Evolutionary conservation across 2,797 vertebrate species (phyloP).

Genomic region (Anas flavirostris): DNA sequence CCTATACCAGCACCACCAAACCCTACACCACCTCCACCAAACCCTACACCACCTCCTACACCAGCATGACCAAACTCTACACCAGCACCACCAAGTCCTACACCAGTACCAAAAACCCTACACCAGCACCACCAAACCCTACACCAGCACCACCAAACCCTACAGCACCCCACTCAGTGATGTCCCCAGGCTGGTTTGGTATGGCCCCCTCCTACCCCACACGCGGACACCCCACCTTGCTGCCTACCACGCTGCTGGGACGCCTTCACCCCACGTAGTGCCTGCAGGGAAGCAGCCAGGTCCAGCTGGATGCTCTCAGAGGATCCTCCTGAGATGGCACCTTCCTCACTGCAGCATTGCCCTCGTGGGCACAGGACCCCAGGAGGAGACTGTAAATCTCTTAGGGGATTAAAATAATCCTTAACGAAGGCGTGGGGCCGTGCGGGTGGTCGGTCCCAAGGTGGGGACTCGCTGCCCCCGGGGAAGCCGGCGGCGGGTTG

Average conservation of each 20-base stretch:
- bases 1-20: accelerated
- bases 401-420: not conserved
- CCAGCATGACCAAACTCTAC: not conserved
- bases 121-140: not conserved
- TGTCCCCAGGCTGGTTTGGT: not conserved
- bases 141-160: not conserved
- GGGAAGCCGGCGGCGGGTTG: not conserved
- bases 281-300: not conserved
- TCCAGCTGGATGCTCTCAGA: not conserved
- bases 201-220: accelerated
- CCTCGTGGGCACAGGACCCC: not conserved
- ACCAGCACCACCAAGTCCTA: not conserved
- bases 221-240: accelerated
- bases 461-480: not conserved
- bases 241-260: not conserved
- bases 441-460: accelerated
- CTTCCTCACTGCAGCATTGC: not conserved
- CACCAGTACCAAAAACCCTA: not conserved
- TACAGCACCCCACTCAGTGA: not conserved
- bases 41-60: not conserved
- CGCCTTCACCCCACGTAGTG: accelerated
- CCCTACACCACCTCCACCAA: not conserved
- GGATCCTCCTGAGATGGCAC: not conserved
- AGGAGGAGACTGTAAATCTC: not conserved
- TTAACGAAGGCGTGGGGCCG: accelerated